These are phyloP conservation scores for Propithecus deckenii DNA, from an alignment of 2,797 vertebrate genomes.

Conservation along the genomic window DNA sequence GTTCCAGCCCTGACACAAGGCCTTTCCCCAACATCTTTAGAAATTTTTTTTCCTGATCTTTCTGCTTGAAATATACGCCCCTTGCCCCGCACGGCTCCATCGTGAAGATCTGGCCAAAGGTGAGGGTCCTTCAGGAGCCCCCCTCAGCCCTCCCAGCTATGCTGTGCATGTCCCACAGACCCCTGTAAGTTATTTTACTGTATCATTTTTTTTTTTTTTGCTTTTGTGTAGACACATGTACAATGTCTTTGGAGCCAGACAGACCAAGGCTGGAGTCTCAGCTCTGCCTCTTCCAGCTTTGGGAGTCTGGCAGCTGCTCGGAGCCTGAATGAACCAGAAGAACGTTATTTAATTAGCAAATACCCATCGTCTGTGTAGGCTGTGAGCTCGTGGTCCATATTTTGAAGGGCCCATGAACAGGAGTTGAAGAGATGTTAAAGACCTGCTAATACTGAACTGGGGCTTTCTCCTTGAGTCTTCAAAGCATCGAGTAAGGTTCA, in stretches of 20 bases:
- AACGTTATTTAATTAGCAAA: neutral
- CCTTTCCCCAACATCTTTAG: no score
- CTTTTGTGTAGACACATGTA: neutral
- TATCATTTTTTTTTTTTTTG: neutral
- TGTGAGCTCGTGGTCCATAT: neutral
- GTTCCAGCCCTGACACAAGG: neutral
- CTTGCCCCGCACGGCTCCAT: accelerated
- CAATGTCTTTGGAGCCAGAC: neutral
- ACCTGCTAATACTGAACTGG: accelerated
- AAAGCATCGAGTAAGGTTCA: accelerated
- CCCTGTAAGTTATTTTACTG: accelerated
- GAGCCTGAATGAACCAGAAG: neutral
- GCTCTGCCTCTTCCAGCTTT: neutral
- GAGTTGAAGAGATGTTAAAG: neutral
- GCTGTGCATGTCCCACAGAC: accelerated
- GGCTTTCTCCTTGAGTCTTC: neutral
- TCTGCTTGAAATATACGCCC: neutral
- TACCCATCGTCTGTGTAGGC: neutral
- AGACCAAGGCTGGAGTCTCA: neutral
- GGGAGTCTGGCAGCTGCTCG: neutral
- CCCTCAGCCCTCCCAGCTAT: no score
- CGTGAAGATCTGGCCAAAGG: neutral
- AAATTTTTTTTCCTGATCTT: neutral
- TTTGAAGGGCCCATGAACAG: accelerated
- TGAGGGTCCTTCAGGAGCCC: neutral